Percentiles rank a stretch among this genome's conserved stretches.
These are phyloP conservation scores for Mormyrus proboscirostris DNA, from an alignment of 2,797 vertebrate genomes.

Conservation along the genomic window DNA sequence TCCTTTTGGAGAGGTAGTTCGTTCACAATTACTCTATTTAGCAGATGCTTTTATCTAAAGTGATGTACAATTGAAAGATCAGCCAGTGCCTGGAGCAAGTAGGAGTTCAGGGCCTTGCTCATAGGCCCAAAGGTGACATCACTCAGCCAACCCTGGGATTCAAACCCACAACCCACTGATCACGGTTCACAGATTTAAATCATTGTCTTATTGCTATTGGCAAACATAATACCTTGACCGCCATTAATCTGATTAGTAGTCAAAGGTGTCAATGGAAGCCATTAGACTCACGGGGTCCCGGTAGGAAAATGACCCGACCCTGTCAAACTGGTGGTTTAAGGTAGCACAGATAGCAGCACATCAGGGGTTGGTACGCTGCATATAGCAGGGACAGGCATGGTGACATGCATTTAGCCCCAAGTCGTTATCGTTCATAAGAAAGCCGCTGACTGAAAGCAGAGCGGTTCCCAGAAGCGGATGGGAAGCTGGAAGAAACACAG, in stretches of 20 bases:
- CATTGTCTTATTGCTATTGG: not conserved
- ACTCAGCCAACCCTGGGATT: not conserved
- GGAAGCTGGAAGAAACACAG: not conserved
- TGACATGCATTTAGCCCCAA: not conserved
- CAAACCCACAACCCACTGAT: not conserved
- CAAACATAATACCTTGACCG: not conserved
- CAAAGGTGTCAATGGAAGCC: not conserved
- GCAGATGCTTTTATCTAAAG: no score
- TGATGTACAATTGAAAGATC: no score
- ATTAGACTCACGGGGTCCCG: no score
- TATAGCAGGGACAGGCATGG: not conserved
- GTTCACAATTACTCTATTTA: not conserved
- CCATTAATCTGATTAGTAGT: not conserved
- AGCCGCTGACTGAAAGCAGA: not conserved
- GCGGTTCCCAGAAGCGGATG: slow-evolving; percentile 8
- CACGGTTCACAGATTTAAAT: not conserved
- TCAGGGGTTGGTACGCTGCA: not conserved
- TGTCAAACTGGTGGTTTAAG: not conserved
- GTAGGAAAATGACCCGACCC: not conserved
- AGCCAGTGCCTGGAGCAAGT: no score
- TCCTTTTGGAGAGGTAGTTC: not conserved
- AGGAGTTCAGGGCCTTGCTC: no score
- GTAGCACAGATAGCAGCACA: not conserved
- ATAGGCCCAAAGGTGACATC: no score
- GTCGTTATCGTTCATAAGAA: no score